Base-by-base conservation (phyloP, 2,113 vertebrate genomes). In the Macquaria australasica region DNA sequence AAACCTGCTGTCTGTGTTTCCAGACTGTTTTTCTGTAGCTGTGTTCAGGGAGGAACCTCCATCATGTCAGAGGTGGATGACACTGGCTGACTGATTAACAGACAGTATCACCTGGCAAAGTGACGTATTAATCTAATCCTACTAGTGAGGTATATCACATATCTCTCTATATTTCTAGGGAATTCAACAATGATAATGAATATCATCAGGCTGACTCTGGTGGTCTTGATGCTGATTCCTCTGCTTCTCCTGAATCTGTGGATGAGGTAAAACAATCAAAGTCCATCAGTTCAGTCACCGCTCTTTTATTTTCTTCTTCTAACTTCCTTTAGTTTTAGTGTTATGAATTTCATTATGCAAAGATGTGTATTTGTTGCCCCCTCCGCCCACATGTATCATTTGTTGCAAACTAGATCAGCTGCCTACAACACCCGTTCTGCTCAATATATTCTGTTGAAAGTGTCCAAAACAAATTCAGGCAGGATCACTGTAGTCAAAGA, bases 231-330 rank as follows among this genome's bases (percentile, higher is more conserved):
- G 53, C 28, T 50, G 55, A 34, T 34, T 48, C 55, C 8, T 12
- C 41, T 73, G 70, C 45, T 73, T 11, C 68, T 81, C n/a, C 4
- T 66, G 16, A 4, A 1, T 64, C 79, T 81, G 59, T 64, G 48
- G 69, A 31, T 0, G n/a, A 55, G 79, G 79, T 81, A 18, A 48
- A 51, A 45, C 12, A 34, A 34, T n/a, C n/a, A n/a, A n/a, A n/a
- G n/a, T 34, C 31, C 31, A 34, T 34, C 31, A 34, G 31, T 34
- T 34, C 2, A 34, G 31, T 34, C 31, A 34, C 31, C 31, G 31
- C 31, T 34, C 31, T 34, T 34, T 34, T 2, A 34, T 34, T 34
- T 34, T 34, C 31, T 34, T 34, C 31, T 34, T 34, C 31, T 34
- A 34, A 34, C 31, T 34, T 34, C 2, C 31, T 34, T 34, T 34